phyloP scores from a whole-genome alignment of 92 coral and sea anemone genomes.

The Palythoa heliodiscus region DNA sequence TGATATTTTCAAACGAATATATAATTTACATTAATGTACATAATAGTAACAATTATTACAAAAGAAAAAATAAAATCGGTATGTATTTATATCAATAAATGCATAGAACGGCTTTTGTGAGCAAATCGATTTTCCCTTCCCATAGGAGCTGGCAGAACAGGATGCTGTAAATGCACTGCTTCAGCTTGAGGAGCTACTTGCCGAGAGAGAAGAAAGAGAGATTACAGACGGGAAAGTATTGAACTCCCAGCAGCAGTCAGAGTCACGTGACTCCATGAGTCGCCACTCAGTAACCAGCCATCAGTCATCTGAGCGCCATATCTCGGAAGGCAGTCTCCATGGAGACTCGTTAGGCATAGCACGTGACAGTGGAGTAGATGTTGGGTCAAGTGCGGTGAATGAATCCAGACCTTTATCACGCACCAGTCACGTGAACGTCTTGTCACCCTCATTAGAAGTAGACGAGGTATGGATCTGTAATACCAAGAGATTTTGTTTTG shows the following conservation, averaged over 20 bases:
- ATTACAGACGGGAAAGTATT: conserved; percentile 45
- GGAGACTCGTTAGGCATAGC: conserved; percentile 60
- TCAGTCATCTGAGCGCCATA: conserved; percentile 44
- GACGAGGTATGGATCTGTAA: conserved; percentile 51
- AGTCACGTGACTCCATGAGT: conserved; percentile 57
- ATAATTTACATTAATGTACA: too few relatives aligned
- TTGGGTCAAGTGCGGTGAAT: conserved; percentile 75
- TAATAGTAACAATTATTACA: background rate
- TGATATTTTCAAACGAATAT: too few relatives aligned
- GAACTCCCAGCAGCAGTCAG: background rate
- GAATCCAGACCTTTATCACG: conserved; percentile 80
- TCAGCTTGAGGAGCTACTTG: conserved; percentile 23
- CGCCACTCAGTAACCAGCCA: conserved; percentile 73
- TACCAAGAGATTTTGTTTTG: background rate
- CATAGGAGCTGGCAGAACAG: conserved; percentile 73
- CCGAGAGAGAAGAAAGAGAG: conserved; percentile 39
- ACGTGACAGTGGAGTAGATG: conserved; percentile 96
- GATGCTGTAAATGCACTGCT: conserved; percentile 52
- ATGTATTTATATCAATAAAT: background rate
- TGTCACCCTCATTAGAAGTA: conserved; percentile 57
- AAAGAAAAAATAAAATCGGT: background rate
- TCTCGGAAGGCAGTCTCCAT: conserved; percentile 66
- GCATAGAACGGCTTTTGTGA: background rate
- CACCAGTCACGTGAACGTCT: conserved; percentile 42
- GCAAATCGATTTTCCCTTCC: background rate